Evolutionary conservation across 2,113 vertebrate genomes (phyloP).

Genomic region (Willisornis vidua): DNA sequence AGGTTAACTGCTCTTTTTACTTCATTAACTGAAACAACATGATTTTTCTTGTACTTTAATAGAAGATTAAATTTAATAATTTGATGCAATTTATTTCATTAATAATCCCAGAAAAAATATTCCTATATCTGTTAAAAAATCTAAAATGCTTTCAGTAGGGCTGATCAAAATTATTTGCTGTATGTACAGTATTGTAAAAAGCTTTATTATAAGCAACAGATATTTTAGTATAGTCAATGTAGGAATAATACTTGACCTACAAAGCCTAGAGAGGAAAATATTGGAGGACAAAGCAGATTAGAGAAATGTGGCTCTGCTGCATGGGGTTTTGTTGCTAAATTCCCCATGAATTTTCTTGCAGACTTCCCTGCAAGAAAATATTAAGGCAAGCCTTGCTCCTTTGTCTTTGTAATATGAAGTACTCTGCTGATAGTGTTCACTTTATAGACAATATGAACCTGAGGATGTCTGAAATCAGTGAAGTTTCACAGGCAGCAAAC

Average conservation of each 20-base stretch:
- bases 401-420: neutral
- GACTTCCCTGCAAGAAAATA: neutral
- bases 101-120: neutral
- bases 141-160: neutral
- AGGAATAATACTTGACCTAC: neutral
- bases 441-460: neutral
- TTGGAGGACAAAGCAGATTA: neutral
- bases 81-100: constrained; percentile 2
- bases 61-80: constrained; percentile 16
- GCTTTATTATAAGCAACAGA: neutral
- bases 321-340: neutral
- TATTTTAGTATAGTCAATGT: neutral
- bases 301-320: neutral
- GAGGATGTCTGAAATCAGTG: neutral
- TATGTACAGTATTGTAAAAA: neutral
- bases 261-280: neutral
- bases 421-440: neutral
- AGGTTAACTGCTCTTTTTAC: constrained; percentile 41
- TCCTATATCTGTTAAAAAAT: neutral
- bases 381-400: neutral
- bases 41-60: constrained; percentile 27
- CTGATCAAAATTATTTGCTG: neutral
- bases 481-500: neutral
- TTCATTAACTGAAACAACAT: constrained; percentile 37
- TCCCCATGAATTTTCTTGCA: too few relatives aligned